Percentiles rank a stretch among this genome's conserved stretches.
phyloP scores from a whole-genome alignment of 2,888 invertebrate genomes.

The Loripinus fragilis region DNA sequence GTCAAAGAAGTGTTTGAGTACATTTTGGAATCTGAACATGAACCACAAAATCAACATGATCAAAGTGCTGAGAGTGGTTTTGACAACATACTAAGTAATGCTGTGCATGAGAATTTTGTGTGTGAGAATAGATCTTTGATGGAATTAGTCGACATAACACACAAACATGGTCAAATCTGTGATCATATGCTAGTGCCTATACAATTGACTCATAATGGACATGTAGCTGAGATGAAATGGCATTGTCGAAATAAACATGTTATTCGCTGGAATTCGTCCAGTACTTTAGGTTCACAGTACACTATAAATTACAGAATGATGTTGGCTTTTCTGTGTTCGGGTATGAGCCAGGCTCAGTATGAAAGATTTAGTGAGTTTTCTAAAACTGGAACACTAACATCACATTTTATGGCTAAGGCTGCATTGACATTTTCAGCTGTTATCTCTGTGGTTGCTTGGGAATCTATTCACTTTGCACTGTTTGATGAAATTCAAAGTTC shows the following conservation, averaged over 20 bases:
- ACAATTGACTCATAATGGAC: not conserved
- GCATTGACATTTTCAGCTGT: slow-evolving; percentile 3
- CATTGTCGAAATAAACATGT: not conserved
- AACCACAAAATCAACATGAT: not conserved
- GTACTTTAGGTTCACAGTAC: slow-evolving; percentile 7
- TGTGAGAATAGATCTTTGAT: not conserved
- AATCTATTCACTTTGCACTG: slow-evolving; percentile 19
- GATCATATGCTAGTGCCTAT: not conserved
- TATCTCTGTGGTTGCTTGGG: not conserved
- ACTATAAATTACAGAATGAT: not conserved
- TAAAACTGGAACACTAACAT: too few relatives aligned
- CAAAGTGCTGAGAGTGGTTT: not conserved
- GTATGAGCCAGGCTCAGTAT: too few relatives aligned
- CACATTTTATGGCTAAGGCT: too few relatives aligned
- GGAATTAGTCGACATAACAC: not conserved
- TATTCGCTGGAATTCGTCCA: slow-evolving; percentile 13
- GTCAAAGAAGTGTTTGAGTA: not conserved
- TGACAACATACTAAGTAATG: not conserved
- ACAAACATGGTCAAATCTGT: not conserved
- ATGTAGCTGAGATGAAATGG: slow-evolving; percentile 21
- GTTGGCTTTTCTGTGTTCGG: too few relatives aligned
- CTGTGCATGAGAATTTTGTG: not conserved
- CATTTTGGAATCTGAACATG: not conserved
- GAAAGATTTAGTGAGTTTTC: too few relatives aligned
- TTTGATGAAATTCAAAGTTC: not conserved